Conservation (phyloP, 2,113 vertebrate species). For the Cyanoliseus patagonus region DNA sequence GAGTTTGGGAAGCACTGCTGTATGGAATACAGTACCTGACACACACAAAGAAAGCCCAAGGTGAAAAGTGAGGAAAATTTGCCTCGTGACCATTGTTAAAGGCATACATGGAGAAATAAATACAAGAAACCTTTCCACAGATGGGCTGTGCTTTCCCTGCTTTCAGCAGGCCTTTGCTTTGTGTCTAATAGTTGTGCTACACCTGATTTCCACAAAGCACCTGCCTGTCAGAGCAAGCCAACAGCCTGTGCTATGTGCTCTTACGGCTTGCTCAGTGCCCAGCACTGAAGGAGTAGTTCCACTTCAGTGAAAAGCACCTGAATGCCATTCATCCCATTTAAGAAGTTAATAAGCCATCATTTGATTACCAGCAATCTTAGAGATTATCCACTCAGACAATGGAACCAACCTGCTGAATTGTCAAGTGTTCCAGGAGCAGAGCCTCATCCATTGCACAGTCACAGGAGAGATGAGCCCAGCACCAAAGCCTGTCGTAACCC, state of each 20-base stretch:
- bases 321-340: neutral
- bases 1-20: neutral
- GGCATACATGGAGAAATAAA: neutral
- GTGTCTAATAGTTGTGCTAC: neutral
- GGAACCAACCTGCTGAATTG: neutral
- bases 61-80: neutral
- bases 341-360: neutral
- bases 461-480: neutral
- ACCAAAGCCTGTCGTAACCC: neutral
- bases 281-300: neutral
- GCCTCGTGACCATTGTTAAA: neutral
- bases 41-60: neutral
- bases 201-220: neutral
- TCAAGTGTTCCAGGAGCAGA: neutral
- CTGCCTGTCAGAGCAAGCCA: neutral
- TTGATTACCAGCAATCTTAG: neutral
- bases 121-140: neutral
- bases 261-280: neutral
- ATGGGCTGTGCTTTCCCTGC: neutral
- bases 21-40: neutral
- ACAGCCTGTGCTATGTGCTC: fast-evolving
- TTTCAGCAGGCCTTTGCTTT: neutral
- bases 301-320: neutral
- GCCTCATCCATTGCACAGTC: neutral
- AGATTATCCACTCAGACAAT: neutral